phyloP scores from a whole-genome alignment of 1,140 invertebrate species.

The Philaenus spumarius region DNA sequence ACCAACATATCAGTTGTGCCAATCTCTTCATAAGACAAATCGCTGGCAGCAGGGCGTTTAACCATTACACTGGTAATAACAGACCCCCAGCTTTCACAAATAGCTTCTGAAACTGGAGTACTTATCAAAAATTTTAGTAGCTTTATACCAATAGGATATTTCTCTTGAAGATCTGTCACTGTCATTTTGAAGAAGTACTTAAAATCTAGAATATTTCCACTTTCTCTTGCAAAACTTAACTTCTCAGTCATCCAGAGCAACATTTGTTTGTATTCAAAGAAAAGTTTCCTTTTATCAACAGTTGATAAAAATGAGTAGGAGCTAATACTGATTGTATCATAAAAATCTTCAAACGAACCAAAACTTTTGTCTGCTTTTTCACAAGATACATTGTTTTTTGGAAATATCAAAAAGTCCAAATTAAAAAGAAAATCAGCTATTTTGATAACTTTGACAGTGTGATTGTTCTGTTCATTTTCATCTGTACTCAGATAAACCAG shows the following conservation, averaged over 20 bases:
- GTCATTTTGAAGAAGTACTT: neutral
- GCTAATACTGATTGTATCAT: too few species aligned
- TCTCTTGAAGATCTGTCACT: neutral
- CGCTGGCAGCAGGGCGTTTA: too few species aligned
- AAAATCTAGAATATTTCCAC: too few species aligned
- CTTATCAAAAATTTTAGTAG: neutral
- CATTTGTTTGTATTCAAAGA: too few species aligned
- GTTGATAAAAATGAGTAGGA: too few species aligned
- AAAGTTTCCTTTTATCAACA: too few species aligned
- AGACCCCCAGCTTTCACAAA: neutral
- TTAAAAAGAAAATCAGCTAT: neutral
- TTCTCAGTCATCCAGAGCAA: too few species aligned
- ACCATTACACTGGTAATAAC: neutral
- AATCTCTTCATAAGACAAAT: constrained; percentile 3
- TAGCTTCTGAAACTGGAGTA: neutral
- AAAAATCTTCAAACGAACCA: too few species aligned
- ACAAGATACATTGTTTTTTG: neutral
- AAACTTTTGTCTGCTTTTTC: too few species aligned
- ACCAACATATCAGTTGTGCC: neutral
- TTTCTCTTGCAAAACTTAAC: too few species aligned
- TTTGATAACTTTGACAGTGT: neutral
- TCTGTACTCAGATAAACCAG: too few species aligned
- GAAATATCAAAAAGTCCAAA: neutral
- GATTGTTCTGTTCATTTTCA: neutral
- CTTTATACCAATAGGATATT: neutral